A percentile compares a stretch with the other conserved stretches of the same genome.
Evolutionary conservation across 2,797 vertebrate species (phyloP).

Genomic region (Fratercula arctica): DNA sequence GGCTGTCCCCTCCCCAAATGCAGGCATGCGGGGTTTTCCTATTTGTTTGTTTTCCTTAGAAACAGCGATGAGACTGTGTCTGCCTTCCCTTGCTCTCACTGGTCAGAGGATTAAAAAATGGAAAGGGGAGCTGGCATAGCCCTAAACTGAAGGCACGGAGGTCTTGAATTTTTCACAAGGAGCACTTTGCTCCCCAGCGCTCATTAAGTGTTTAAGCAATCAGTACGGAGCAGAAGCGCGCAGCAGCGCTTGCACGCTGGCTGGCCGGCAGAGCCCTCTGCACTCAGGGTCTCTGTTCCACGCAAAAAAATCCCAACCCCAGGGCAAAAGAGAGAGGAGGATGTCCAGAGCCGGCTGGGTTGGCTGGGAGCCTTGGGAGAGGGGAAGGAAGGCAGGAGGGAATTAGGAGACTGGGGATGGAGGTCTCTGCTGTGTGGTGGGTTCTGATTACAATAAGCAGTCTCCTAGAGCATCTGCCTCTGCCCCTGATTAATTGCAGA

Average conservation of each 20-base stretch:
- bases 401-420: background rate
- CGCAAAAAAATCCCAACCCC: background rate
- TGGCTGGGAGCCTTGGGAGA: background rate
- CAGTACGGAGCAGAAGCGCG: background rate
- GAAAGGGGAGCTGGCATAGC: background rate
- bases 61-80: background rate
- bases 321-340: background rate
- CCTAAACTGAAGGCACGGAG: background rate
- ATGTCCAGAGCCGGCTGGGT: background rate
- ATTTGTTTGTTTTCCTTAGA: background rate
- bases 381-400: background rate
- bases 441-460: background rate
- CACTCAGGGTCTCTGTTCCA: background rate
- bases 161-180: background rate
- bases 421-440: background rate
- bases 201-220: background rate
- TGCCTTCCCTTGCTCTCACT: background rate
- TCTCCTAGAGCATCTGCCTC: background rate
- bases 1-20: rapidly evolving
- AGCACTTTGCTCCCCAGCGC: background rate
- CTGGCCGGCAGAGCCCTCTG: background rate
- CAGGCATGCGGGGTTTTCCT: background rate
- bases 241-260: rapidly evolving
- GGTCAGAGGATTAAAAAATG: background rate
- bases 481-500: background rate